Percentiles rank a stretch among this genome's conserved stretches.
These are phyloP conservation scores for Philhelius pedissequus DNA, from an alignment of 2,888 invertebrate species.

Conservation along the genomic window DNA sequence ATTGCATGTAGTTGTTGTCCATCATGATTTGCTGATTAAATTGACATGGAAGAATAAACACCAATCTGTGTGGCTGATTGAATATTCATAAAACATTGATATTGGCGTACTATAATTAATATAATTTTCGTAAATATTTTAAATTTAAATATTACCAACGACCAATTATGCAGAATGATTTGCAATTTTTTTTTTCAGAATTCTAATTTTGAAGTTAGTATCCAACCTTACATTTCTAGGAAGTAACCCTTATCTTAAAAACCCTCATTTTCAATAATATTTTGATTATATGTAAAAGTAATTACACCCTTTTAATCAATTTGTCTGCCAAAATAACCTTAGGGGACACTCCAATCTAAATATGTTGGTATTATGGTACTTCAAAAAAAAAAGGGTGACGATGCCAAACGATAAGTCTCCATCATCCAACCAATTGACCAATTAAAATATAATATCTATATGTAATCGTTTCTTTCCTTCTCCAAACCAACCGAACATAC, in stretches of 20 bases:
- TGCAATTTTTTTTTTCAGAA: too few species aligned
- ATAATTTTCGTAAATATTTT: too few species aligned
- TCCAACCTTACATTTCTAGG: not conserved
- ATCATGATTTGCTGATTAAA: slow-evolving; percentile 27
- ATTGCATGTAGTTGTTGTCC: not conserved
- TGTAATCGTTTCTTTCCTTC: not conserved
- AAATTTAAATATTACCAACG: too few species aligned
- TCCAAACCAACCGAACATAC: not conserved
- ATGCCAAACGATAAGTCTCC: not conserved
- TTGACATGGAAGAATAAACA: not conserved
- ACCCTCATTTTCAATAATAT: not conserved
- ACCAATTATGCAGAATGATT: too few species aligned
- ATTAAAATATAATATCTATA: slow-evolving; percentile 37
- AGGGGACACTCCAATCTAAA: not conserved
- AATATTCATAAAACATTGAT: not conserved
- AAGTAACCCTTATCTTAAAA: not conserved
- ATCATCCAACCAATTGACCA: slow-evolving; percentile 39
- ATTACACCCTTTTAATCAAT: slow-evolving; percentile 49
- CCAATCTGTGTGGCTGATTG: not conserved
- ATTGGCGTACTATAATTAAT: too few species aligned
- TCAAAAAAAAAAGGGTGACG: not conserved
- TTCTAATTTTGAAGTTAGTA: too few species aligned
- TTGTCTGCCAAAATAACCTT: slow-evolving; percentile 56
- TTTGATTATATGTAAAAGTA: not conserved
- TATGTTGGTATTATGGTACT: not conserved